Evolutionary conservation across 2,888 invertebrate genomes (phyloP).

Genomic region (Coronaproctus castanopsis): DNA sequence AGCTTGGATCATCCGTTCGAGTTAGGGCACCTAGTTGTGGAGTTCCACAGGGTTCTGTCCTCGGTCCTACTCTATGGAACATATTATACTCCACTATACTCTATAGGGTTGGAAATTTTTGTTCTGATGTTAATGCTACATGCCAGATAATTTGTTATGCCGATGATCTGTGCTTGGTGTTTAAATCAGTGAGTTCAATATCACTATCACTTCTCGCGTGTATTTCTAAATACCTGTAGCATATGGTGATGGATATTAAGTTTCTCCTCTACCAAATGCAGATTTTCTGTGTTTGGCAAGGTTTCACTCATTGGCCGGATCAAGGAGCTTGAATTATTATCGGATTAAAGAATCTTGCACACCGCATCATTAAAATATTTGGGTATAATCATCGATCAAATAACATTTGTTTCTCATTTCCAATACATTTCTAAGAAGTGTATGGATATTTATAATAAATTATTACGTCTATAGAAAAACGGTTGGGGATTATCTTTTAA

Average conservation of each 20-base stretch:
- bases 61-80: neutral
- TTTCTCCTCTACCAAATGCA: neutral
- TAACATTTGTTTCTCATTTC: neutral
- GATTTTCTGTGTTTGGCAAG: neutral
- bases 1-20: neutral
- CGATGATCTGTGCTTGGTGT: neutral
- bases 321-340: neutral
- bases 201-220: too few species aligned
- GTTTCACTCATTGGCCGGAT: neutral
- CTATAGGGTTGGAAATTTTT: neutral
- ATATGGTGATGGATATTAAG: neutral
- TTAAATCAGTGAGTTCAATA: too few species aligned
- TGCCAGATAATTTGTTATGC: neutral
- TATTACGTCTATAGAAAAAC: neutral
- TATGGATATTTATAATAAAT: neutral
- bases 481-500: neutral
- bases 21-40: neutral
- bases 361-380: neutral
- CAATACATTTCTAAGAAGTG: neutral
- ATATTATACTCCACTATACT: neutral
- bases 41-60: neutral
- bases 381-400: neutral
- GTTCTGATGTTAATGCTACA: neutral
- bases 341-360: neutral
- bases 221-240: neutral